These are phyloP conservation scores for Diorhabda sublineata DNA, from an alignment of 1,140 invertebrate genomes.

Conservation along the genomic window DNA sequence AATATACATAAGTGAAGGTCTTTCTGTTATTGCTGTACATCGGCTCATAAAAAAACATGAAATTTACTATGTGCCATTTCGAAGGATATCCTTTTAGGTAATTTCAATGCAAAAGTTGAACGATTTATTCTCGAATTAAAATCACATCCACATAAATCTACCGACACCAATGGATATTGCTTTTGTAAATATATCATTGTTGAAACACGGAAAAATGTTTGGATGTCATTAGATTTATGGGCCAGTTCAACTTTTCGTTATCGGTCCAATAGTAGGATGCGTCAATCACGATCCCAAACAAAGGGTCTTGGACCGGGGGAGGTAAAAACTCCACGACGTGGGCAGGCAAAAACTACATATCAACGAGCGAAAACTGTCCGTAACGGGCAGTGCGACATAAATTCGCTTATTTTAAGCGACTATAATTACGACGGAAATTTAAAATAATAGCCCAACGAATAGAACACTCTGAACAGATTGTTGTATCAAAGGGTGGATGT, in stretches of 20 bases:
- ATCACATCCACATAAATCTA: conserved; percentile 6
- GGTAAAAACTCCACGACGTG: not conserved
- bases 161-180: conserved; percentile 10
- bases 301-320: conserved; percentile 6
- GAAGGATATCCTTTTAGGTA: not conserved
- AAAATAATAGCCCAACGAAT: conserved; percentile 2
- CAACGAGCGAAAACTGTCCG: conserved; percentile 10
- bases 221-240: conserved; percentile 13
- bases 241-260: conserved; percentile 14
- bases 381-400: conserved; percentile 8
- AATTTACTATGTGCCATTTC: too few relatives aligned
- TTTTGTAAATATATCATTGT: conserved; percentile 12
- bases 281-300: conserved; percentile 11
- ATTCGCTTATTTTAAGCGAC: conserved; percentile 9
- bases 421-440: conserved; percentile 7
- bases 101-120: conserved; percentile 1
- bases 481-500: conserved; percentile 2
- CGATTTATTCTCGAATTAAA: not conserved
- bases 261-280: conserved; percentile 9
- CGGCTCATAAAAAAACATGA: too few relatives aligned
- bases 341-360: conserved; percentile 8
- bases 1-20: too few relatives aligned
- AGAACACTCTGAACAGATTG: not conserved
- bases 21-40: too few relatives aligned
- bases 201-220: conserved; percentile 13